Conservation (phyloP, 2,113 vertebrate species). For the Eolophus roseicapilla region DNA sequence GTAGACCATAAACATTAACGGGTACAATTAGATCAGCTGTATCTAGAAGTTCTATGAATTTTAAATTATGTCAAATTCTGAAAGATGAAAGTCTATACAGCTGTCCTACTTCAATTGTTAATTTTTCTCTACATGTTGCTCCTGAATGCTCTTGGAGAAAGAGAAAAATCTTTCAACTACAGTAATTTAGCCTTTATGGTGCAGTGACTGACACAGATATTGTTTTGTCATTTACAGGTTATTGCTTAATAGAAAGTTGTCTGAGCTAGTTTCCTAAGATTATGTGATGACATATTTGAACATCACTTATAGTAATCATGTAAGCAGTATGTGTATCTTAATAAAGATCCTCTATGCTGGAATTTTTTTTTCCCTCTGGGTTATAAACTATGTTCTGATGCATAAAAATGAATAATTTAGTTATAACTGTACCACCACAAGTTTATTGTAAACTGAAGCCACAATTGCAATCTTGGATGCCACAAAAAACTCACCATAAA, state of each 20-base stretch:
- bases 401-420: conserved; percentile 46
- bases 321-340: conserved; percentile 1
- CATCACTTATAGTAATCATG: neutral
- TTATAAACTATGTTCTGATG: conserved; percentile 4
- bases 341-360: conserved; percentile 19
- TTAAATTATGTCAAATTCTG: neutral
- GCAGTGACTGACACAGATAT: conserved; percentile 15
- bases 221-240: conserved; percentile 27
- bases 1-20: neutral
- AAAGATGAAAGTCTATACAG: neutral
- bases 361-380: neutral
- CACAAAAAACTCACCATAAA: conserved; percentile 7
- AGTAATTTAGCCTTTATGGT: neutral
- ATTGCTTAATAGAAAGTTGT: conserved; percentile 39
- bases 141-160: neutral
- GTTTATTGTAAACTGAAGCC: conserved; percentile 51
- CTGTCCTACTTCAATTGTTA: neutral
- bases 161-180: conserved; percentile 37
- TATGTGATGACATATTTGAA: conserved; percentile 23
- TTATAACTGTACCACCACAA: conserved; percentile 4
- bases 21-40: neutral
- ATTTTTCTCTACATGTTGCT: neutral
- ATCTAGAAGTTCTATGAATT: neutral
- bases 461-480: conserved; percentile 32
- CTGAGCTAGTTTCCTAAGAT: conserved; percentile 7